Evolutionary conservation across 2,797 vertebrate species (phyloP).

Genomic region (Calcarius lapponicus): DNA sequence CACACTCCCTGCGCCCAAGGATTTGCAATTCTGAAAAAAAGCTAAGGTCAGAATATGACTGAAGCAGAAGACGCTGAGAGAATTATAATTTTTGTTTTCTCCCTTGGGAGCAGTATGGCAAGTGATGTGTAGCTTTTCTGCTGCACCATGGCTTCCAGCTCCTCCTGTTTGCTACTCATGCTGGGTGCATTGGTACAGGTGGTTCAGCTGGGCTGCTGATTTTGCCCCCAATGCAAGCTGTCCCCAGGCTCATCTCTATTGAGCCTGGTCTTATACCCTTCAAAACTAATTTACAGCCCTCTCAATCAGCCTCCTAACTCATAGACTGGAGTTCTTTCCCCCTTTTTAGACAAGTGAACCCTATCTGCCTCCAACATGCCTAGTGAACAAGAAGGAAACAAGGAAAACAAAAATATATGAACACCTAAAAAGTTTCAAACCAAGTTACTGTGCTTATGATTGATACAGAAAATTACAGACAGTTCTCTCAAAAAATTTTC

Average conservation of each 20-base stretch:
- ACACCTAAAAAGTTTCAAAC: not conserved
- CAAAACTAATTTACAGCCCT: not conserved
- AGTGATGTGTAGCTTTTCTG: not conserved
- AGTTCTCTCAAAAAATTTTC: not conserved
- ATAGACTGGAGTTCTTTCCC: not conserved
- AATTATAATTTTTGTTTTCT: not conserved
- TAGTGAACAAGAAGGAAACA: not conserved
- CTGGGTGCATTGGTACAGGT: not conserved
- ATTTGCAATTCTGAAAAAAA: not conserved
- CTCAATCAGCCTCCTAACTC: not conserved
- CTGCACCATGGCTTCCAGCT: not conserved
- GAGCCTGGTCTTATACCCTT: not conserved
- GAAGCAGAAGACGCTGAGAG: not conserved
- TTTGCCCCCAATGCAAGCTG: not conserved
- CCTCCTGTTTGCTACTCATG: not conserved
- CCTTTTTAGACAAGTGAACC: not conserved
- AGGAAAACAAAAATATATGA: not conserved
- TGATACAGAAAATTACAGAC: not conserved
- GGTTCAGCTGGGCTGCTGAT: not conserved
- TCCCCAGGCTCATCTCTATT: not conserved
- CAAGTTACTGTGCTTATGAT: not conserved
- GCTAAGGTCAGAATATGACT: not conserved
- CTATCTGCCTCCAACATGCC: not conserved
- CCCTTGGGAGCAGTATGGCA: not conserved
- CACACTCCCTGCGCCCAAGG: accelerated